phyloP scores from a whole-genome alignment of 2,797 vertebrate genomes.

The Gephyroberyx darwinii region DNA sequence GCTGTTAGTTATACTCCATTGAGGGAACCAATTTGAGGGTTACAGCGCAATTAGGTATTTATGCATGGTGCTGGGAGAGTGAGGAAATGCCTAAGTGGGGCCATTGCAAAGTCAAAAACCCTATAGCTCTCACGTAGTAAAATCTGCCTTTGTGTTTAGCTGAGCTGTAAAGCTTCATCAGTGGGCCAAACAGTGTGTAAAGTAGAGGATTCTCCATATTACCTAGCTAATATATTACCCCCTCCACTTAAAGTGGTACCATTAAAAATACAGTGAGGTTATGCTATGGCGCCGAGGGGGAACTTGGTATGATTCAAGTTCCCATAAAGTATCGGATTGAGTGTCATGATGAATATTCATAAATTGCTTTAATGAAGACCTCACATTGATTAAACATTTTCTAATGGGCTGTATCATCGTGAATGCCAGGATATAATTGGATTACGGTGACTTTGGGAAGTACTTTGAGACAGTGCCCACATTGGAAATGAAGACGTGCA shows the following conservation, averaged over 20 bases:
- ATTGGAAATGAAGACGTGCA: slow-evolving; percentile 75
- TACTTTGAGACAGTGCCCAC: slow-evolving; percentile 76
- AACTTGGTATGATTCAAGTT: slow-evolving; percentile 55
- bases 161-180: slow-evolving; percentile 42
- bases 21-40: slow-evolving; percentile 71
- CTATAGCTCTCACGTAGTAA: slow-evolving; percentile 22
- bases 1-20: slow-evolving; percentile 73
- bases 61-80: slow-evolving; percentile 48
- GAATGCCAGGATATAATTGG: slow-evolving; percentile 75
- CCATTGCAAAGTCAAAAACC: slow-evolving; percentile 36
- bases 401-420: slow-evolving; percentile 72
- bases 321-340: slow-evolving; percentile 61
- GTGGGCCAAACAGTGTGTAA: slow-evolving; percentile 50
- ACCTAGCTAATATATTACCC: slow-evolving; percentile 41
- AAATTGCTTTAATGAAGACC: slow-evolving; percentile 76
- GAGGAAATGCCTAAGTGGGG: slow-evolving; percentile 42
- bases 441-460: slow-evolving; percentile 81
- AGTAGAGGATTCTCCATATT: slow-evolving; percentile 50
- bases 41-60: slow-evolving; percentile 72
- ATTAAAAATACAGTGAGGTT: slow-evolving; percentile 60
- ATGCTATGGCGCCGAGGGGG: slow-evolving; percentile 57
- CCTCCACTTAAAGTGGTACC: slow-evolving; percentile 44
- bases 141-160: slow-evolving; percentile 33
- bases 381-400: slow-evolving; percentile 77
- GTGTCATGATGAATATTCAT: slow-evolving; percentile 77